Evolutionary conservation across 2,113 vertebrate genomes (phyloP), one percentile per base, ranked within the genome.

Genomic region (Hoplias malabaricus): DNA sequence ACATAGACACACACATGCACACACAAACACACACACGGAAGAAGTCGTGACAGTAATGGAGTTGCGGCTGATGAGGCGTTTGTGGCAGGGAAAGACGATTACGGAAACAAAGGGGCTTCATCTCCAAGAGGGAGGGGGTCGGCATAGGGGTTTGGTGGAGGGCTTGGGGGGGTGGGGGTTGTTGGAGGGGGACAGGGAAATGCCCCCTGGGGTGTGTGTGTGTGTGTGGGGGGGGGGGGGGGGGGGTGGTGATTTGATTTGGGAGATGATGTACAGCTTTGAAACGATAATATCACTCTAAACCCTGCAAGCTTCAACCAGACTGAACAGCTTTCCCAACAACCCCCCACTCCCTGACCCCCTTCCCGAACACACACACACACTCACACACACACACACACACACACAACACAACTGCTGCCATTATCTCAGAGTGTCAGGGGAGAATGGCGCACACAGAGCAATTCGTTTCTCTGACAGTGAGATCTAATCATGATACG

Each of bases 31-130:
- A 53, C 31, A 54, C 36, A 54, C 36, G 69, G 21, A 48, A 16
- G n/a, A 27, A 48, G n/a, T 63, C 73, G 54, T 48, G 25, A 21
- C 68, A 73, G 81, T 80, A 80, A 80, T 83, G 54, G 81, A 80
- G 78, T 68, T 77, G 73, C 23, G 59, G 77, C 73, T 70, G 68
- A 75, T 76, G 68, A 72, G 76, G 50, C 62, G 62, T 73, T 63
- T 76, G 34, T 62, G 71, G 54, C 53, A 66, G 56, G 3, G 31
- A 68, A n/a, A 68, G 62, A 50, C 74, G 78, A 83, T 83, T 83
- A 83, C 81, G 33, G 59, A 80, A 82, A 82, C 77, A 77, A 77
- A 83, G 80, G 56, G 62, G 81, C 73, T 80, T 50, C 73, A 71
- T 79, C 77, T 79, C 34, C 21, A 62, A 80, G 61, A 31, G 40